Evolutionary conservation across 2,113 vertebrate species (phyloP).

Genomic region (Penelope pileata): DNA sequence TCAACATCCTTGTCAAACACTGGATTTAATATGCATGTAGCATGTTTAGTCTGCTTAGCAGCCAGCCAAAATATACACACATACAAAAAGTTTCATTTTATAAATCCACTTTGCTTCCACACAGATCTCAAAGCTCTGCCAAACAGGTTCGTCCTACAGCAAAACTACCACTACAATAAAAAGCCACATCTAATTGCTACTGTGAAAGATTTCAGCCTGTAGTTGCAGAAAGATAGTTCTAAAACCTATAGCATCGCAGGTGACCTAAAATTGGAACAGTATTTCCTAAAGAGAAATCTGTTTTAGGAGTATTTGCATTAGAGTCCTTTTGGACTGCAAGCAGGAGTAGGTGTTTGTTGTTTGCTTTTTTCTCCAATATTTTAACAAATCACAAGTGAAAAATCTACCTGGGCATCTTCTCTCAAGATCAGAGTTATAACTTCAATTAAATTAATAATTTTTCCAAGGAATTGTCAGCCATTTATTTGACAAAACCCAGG

Average conservation of each 20-base stretch:
- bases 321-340: background rate
- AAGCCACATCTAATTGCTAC: background rate
- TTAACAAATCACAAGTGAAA: background rate
- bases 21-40: conserved; percentile 22
- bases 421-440: background rate
- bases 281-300: background rate
- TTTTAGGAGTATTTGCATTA: background rate
- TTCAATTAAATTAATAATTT: background rate
- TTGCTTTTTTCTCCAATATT: background rate
- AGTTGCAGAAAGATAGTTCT: background rate
- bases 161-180: background rate
- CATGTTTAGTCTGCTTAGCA: conserved; percentile 58
- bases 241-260: background rate
- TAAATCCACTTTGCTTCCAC: conserved; percentile 15
- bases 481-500: background rate
- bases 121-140: background rate
- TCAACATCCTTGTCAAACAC: conserved; percentile 29
- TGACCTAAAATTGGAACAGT: background rate
- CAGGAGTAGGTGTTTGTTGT: background rate
- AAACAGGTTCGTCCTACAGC: conserved; percentile 3
- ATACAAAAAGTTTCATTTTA: background rate
- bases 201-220: background rate
- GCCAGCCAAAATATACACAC: conserved; percentile 26
- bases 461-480: background rate
- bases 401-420: background rate